A percentile compares a stretch with the other conserved stretches of the same genome.
Evolutionary conservation across 2,888 invertebrate genomes (phyloP).

Genomic region (Diadegma fenestrale): DNA sequence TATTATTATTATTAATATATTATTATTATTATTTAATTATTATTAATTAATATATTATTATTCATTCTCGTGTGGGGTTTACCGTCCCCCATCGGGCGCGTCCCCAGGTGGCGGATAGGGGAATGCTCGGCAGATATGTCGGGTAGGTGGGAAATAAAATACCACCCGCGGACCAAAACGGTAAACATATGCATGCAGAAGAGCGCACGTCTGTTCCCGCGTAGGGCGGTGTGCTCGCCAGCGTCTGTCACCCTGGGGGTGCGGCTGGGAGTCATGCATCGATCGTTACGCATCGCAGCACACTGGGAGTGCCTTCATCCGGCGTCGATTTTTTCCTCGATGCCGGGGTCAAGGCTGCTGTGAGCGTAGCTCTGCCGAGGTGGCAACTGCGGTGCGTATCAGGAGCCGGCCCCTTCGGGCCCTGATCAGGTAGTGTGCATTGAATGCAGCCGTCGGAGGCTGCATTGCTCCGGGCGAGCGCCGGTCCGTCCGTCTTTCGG

Average conservation of each 20-base stretch:
- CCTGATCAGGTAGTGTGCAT: conserved; percentile 60
- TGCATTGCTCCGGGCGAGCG: conserved; percentile 48
- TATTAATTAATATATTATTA: no score
- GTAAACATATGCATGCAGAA: conserved; percentile 10
- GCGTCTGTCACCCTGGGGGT: conserved; percentile 23
- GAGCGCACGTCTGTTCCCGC: conserved; percentile 35
- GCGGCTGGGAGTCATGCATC: conserved; percentile 21
- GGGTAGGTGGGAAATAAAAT: background rate
- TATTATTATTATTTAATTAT: no score
- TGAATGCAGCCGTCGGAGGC: conserved; percentile 42
- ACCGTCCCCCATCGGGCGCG: conserved; percentile 48
- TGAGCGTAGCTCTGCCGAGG: conserved; percentile 66
- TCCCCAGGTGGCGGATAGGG: no score
- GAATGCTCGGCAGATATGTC: background rate
- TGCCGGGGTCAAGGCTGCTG: conserved; percentile 52
- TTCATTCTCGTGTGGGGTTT: no score
- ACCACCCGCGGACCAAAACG: conserved; percentile 13
- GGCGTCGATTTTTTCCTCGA: conserved; percentile 6
- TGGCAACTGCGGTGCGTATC: conserved; percentile 38
- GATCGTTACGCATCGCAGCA: conserved; percentile 39
- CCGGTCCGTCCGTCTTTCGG: conserved; percentile 39
- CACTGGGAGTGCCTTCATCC: conserved; percentile 59
- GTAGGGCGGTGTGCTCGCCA: conserved; percentile 9
- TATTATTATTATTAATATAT: no score
- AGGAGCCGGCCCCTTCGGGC: conserved; percentile 56